phyloP scores from a whole-genome alignment of 2,797 vertebrate species.

The Myripristis jacobus region DNA sequence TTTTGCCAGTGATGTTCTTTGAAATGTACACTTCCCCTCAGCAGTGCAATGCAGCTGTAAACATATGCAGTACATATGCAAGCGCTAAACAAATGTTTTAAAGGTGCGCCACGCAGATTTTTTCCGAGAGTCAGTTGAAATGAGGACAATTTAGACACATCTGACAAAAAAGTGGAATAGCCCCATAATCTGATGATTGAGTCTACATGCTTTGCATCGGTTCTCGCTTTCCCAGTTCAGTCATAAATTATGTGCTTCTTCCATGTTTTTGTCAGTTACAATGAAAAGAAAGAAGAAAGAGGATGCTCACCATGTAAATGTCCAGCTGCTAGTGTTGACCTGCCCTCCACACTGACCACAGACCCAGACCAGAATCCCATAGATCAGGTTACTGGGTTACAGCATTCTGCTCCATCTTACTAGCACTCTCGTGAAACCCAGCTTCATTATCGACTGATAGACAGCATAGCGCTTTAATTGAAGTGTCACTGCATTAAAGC shows the following conservation, averaged over 20 bases:
- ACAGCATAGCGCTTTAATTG: constrained; percentile 65
- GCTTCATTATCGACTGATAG: constrained; percentile 67
- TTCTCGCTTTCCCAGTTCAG: too few relatives aligned
- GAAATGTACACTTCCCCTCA: background rate
- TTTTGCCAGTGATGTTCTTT: background rate
- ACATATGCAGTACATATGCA: background rate
- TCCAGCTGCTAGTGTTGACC: constrained; percentile 33
- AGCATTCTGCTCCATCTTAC: constrained; percentile 57
- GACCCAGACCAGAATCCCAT: constrained; percentile 40
- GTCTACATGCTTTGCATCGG: too few relatives aligned
- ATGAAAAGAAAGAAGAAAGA: background rate
- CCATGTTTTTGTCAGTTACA: too few relatives aligned
- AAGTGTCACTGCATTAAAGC: constrained; percentile 72
- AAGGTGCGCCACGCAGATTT: background rate
- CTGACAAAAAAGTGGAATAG: too few relatives aligned
- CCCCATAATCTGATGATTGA: too few relatives aligned
- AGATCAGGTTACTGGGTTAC: constrained; percentile 71
- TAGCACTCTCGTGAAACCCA: constrained; percentile 47
- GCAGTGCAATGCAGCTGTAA: background rate
- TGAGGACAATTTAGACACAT: too few relatives aligned
- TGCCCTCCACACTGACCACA: constrained; percentile 49
- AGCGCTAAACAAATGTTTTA: constrained; percentile 2
- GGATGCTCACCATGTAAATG: constrained; percentile 20
- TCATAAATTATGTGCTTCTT: too few relatives aligned
- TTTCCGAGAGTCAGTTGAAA: too few relatives aligned